phyloP scores from a whole-genome alignment of 2,797 vertebrate species.

The Smutsia gigantea region DNA sequence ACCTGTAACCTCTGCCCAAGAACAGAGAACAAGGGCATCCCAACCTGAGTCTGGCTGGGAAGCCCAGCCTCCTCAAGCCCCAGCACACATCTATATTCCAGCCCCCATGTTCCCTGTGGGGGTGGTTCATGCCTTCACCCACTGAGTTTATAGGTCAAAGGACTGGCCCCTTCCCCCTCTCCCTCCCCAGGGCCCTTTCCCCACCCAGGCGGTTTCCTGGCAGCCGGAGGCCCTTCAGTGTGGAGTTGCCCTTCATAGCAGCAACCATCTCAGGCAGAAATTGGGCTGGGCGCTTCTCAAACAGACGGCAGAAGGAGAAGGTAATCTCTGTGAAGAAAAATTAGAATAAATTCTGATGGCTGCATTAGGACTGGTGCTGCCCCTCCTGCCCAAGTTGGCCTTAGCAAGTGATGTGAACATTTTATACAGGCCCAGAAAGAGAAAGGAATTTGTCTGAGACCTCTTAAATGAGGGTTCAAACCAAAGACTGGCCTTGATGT shows the following conservation, averaged over 20 bases:
- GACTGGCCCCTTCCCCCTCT: background rate
- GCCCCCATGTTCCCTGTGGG: background rate
- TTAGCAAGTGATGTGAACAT: background rate
- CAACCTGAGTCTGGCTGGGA: background rate
- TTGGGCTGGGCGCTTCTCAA: conserved; percentile 89
- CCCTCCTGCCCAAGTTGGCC: background rate
- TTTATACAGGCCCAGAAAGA: background rate
- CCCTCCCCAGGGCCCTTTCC: conserved; percentile 53
- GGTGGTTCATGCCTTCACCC: background rate
- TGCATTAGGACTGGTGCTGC: background rate
- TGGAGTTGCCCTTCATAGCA: conserved; percentile 88
- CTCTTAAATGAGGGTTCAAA: conserved; percentile 16
- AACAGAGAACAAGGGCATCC: background rate
- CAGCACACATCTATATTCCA: conserved; percentile 4
- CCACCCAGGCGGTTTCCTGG: conserved; percentile 94
- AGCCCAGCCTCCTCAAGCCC: background rate
- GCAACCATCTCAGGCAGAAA: conserved; percentile 89
- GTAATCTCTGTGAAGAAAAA: conserved; percentile 89
- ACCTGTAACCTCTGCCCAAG: background rate
- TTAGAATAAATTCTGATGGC: background rate
- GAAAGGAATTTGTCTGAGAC: conserved; percentile 31
- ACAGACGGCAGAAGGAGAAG: conserved; percentile 93
- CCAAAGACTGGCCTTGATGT: background rate
- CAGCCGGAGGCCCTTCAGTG: conserved; percentile 91
- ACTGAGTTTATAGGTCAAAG: conserved; percentile 52